phyloP scores from a whole-genome alignment of 2,113 vertebrate genomes.

The Gopherus flavomarginatus region DNA sequence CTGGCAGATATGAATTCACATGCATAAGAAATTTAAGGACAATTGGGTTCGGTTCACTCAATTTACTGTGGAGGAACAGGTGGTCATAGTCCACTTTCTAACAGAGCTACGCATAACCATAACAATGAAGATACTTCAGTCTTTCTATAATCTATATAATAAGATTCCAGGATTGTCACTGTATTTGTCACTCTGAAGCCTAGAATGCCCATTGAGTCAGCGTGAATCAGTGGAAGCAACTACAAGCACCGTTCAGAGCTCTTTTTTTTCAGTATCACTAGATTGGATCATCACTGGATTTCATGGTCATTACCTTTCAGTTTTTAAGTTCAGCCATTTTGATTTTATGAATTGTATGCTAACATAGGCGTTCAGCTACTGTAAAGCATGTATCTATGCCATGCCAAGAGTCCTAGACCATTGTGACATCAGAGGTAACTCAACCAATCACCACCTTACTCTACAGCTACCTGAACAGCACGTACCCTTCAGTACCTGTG shows the following conservation, averaged over 20 bases:
- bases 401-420: not conserved
- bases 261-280: not conserved
- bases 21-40: not conserved
- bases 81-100: not conserved
- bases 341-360: too few species aligned
- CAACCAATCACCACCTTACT: not conserved
- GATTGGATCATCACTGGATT: not conserved
- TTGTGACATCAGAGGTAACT: not conserved
- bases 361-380: too few species aligned
- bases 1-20: not conserved
- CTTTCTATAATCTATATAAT: not conserved
- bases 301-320: not conserved
- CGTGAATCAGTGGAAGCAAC: too few species aligned
- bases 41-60: not conserved
- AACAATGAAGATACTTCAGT: not conserved
- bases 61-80: not conserved
- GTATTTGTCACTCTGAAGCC: too few species aligned
- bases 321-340: too few species aligned
- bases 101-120: not conserved
- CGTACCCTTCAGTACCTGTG: not conserved
- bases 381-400: too few species aligned
- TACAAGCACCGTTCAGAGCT: too few species aligned
- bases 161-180: too few species aligned
- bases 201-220: too few species aligned
- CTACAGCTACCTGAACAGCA: not conserved